Evolutionary conservation across 2,888 invertebrate species (phyloP), one percentile per base, ranked within the genome.

Genomic region (Buathra laborator): DNA sequence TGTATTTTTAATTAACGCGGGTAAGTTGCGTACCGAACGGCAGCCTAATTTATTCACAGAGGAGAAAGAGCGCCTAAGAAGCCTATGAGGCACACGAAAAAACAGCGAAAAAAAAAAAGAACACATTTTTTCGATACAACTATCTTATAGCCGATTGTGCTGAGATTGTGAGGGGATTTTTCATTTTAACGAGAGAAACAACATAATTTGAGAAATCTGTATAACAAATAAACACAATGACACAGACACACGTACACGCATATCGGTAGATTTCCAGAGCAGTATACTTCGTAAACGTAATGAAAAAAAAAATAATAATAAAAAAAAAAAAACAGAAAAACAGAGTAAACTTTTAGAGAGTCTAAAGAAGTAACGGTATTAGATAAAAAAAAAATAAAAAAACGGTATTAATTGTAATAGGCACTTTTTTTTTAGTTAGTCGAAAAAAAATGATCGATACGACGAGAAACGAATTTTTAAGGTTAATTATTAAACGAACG

Each of bases 241-340:
- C 1, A 48, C 59, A 43, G 56, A 64, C 43, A 44, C 64, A 81
- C 16, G 16, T 43, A 68, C 51, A 68, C 59, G 83, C 77, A 72
- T 83, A 78, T 83, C 83, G 67, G 29, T 72, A 43, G 67, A 83
- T 51, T 48, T 83, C 72, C 67, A 67, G 43, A 67, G 56, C 46
- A 46, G 62, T 53, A 66, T 48, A 44, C 32, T 6, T 75, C 19
- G 59, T 67, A 12, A 67, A 56, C 37, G 46, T 75, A 67, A 74
- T 32, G n/a, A n/a, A 14, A 32, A 14, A 64, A 62, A 53, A 4
- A 14, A 53, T 48, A 29, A 53, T 48, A 29, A 46, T 32, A 32
- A 32, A 14, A 64, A 62, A 66, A 4, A 10, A 37, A 7, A 0
- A 66, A 62, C 14, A 46, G 16, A 32, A 48, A 62, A 7, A 24